phyloP scores from a whole-genome alignment of 2,113 vertebrate species.

The Nannobrachium achirus region DNA sequence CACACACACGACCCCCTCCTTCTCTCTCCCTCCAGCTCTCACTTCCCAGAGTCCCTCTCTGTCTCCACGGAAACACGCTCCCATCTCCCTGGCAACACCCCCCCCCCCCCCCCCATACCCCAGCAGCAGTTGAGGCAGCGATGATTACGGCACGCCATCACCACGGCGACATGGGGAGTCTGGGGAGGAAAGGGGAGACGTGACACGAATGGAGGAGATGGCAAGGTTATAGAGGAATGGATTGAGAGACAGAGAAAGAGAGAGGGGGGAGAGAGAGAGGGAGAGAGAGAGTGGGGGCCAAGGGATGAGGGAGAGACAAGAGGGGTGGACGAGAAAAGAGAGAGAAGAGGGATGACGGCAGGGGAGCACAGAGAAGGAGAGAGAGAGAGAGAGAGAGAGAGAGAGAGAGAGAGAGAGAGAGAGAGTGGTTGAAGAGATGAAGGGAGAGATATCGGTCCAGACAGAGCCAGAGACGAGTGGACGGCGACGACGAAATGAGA shows the following conservation, averaged over 20 bases:
- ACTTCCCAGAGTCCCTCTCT: conserved; percentile 60
- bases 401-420: neutral
- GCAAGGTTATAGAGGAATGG: conserved; percentile 35
- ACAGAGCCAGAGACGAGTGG: neutral
- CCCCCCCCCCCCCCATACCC: neutral
- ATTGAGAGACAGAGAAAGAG: neutral
- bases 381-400: conserved; percentile 1
- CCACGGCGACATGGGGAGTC: conserved; percentile 54
- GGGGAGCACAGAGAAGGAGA: neutral
- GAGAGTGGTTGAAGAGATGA: conserved; percentile 10
- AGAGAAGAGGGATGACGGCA: neutral
- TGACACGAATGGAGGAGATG: conserved; percentile 41
- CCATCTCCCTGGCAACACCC: conserved; percentile 70
- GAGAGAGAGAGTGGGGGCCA: no score
- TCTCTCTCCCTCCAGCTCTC: conserved; percentile 55
- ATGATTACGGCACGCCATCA: conserved; percentile 42
- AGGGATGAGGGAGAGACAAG: neutral
- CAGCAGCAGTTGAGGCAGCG: conserved; percentile 33
- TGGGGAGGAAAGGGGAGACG: conserved; percentile 28
- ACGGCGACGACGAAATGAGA: neutral
- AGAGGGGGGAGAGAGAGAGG: neutral
- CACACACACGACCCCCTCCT: neutral
- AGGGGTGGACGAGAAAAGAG: neutral
- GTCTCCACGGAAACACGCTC: conserved; percentile 72
- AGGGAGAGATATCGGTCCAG: conserved; percentile 2